A percentile compares a stretch with the other conserved stretches of the same genome.
phyloP scores from a whole-genome alignment of 2,797 vertebrate species.

The Esox lucius region DNA sequence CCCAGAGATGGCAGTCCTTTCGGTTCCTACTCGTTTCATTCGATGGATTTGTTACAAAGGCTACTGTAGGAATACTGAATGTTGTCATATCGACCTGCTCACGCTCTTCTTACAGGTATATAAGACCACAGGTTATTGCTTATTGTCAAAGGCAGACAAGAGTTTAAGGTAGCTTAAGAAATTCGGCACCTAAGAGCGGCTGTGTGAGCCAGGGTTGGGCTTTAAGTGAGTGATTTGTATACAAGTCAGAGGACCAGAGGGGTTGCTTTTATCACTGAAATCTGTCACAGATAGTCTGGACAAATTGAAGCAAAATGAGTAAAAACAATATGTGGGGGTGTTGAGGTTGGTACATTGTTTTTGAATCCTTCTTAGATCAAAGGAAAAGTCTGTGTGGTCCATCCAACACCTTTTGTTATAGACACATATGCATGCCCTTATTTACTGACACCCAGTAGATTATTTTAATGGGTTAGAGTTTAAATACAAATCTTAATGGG shows the following conservation, averaged over 20 bases:
- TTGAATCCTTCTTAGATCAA: neutral
- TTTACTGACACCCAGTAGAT: neutral
- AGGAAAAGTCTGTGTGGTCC: neutral
- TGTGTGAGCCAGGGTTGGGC: neutral
- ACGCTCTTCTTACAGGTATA: neutral
- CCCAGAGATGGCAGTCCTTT: neutral
- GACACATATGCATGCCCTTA: constrained; percentile 2
- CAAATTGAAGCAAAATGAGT: constrained; percentile 3
- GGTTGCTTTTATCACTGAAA: constrained; percentile 17
- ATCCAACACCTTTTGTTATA: neutral
- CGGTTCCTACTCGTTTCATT: neutral
- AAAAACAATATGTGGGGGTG: constrained; percentile 14
- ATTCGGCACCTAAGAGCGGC: neutral
- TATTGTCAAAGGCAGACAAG: neutral
- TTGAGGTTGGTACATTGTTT: constrained; percentile 15
- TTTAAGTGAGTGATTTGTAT: constrained; percentile 6
- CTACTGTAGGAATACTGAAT: constrained; percentile 3
- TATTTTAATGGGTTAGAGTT: constrained; percentile 10
- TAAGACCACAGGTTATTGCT: neutral
- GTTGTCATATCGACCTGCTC: neutral
- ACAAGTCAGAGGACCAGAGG: constrained; percentile 8
- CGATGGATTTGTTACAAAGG: neutral
- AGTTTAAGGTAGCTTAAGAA: constrained; percentile 1
- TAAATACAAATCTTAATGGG: neutral
- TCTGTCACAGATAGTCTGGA: constrained; percentile 18